Base-by-base conservation (phyloP, 2,888 invertebrate genomes). In the Chrysomela aeneicollis region DNA sequence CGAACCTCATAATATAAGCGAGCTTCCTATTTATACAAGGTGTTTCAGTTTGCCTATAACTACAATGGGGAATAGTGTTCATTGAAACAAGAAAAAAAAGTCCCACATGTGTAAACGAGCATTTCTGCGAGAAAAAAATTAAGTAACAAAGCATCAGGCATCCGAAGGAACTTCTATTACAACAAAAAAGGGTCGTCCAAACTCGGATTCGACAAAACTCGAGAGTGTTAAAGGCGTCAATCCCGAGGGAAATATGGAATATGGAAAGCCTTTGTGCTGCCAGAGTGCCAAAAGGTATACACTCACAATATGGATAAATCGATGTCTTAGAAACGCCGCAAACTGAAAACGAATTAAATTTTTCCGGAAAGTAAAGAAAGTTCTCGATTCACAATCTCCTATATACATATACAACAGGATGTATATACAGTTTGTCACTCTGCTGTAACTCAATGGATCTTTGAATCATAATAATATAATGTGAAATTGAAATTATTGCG, bases 331-430 rank as follows among this genome's bases (percentile, higher is more conserved):
- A 66, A 68, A 67, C 64, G 68, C 66, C 73, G 59, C 67, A 66
- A 59, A 67, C 71, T 69, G 70, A 77, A 75, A 77, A 76, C 78
- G 79, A 81, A 82, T 81, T 81, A 81, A 81, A 82, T 81, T 77
- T 76, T 75, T 73, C 78, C 74, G 74, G 76, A 77, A 78, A 78
- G 75, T 54, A 59, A 62, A 66, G 30, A 57, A 37, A 61, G 59
- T 54, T 66, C 59, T 59, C 66, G 37, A 17, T 51, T 53, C 19
- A 42, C 49, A 59, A 73, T 76, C 77, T 64, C 61, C 59, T 61
- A 21, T 67, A 59, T n/a, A n/a, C 58, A 62, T 59, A 53, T 60
- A 53, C 42, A 26, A 59, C 35, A 54, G 32, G 53, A 32, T 15
- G 35, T 12, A 17, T 32, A 12, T 19, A 54, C 52, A 1, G 19